Conservation (phyloP, 2,113 vertebrate genomes). For the Dendrocopos noguchii region DNA sequence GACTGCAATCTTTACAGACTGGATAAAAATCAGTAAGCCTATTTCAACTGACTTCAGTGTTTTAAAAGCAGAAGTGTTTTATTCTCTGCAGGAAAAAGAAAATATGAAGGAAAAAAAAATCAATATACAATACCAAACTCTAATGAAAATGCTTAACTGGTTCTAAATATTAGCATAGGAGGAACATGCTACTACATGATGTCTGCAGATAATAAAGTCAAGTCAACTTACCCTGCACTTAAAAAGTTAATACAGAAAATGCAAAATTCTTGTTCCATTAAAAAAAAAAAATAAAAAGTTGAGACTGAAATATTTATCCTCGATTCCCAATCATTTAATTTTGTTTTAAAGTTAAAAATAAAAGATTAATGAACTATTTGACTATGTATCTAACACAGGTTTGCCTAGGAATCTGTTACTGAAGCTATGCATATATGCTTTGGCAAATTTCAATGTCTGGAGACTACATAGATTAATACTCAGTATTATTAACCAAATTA, state of each 20-base stretch:
- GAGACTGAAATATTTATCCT: not conserved
- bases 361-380: not conserved
- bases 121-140: not conserved
- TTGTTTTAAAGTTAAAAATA: constrained; percentile 2
- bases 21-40: constrained; percentile 41
- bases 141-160: not conserved
- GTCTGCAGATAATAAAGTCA: not conserved
- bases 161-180: constrained; percentile 8
- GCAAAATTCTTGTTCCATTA: not conserved
- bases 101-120: not conserved
- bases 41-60: constrained; percentile 17
- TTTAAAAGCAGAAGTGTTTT: constrained; percentile 32
- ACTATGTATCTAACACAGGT: not conserved
- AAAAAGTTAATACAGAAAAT: constrained; percentile 20
- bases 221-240: not conserved
- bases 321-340: not conserved
- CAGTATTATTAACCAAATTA: constrained; percentile 32
- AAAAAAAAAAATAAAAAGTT: not conserved
- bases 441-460: not conserved
- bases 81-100: constrained; percentile 7
- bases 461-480: not conserved
- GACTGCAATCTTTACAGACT: not conserved
- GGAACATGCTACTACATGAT: constrained; percentile 7
- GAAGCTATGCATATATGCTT: not conserved
- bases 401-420: not conserved